These are phyloP conservation scores for Epirrhoe tristata DNA, from an alignment of 2,888 invertebrate genomes.

Conservation along the genomic window DNA sequence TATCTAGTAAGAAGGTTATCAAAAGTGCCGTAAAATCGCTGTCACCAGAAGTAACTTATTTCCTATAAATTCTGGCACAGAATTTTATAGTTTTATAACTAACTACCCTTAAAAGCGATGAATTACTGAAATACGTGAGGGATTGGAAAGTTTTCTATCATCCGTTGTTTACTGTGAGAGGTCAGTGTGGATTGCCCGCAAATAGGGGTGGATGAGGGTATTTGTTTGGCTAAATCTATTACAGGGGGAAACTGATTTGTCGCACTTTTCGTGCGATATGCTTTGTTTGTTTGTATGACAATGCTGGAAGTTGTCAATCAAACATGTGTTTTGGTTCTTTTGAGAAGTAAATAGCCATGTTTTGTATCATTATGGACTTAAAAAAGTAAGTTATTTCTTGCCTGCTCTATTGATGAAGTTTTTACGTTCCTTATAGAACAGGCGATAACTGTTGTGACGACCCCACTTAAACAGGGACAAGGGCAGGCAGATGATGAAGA, in stretches of 20 bases:
- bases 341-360: no score
- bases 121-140: background rate
- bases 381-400: no score
- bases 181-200: constrained; percentile 12
- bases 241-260: constrained; percentile 27
- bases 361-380: no score
- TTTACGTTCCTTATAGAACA: no score
- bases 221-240: constrained; percentile 34
- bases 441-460: no score
- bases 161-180: constrained; percentile 12
- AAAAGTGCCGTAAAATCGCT: no score
- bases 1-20: no score
- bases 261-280: constrained; percentile 28
- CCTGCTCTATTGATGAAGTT: no score
- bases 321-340: background rate
- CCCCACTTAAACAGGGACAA: no score
- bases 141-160: constrained; percentile 2
- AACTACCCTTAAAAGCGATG: background rate
- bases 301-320: background rate
- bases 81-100: background rate
- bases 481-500: no score
- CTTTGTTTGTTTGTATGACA: constrained; percentile 20
- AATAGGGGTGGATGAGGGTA: constrained; percentile 19
- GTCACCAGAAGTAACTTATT: no score
- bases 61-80: background rate